These are phyloP conservation scores for Corapipo altera DNA, from an alignment of 2,113 vertebrate genomes.

Conservation along the genomic window DNA sequence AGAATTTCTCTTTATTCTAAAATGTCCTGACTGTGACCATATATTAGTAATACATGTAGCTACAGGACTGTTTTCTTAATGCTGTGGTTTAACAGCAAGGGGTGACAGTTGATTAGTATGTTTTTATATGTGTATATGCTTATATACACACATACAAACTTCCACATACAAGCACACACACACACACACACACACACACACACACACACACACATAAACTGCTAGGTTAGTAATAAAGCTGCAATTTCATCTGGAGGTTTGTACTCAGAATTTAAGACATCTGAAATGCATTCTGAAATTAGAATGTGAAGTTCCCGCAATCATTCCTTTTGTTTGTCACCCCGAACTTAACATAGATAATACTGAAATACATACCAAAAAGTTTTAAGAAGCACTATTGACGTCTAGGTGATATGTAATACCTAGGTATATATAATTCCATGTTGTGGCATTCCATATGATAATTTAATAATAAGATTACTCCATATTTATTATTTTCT, in stretches of 20 bases:
- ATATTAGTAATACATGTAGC: neutral
- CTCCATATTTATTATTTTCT: neutral
- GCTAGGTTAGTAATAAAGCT: neutral
- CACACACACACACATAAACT: neutral
- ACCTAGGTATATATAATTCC: neutral
- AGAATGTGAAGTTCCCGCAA: neutral
- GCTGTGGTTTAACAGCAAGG: neutral
- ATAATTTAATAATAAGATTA: slow-evolving; percentile 3
- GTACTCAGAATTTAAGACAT: slow-evolving; percentile 12
- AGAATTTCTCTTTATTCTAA: neutral
- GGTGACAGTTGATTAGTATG: neutral
- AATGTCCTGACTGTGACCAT: neutral
- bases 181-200: neutral
- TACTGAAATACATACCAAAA: slow-evolving; percentile 3
- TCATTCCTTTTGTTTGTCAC: neutral
- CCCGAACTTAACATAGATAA: neutral
- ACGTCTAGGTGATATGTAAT: neutral
- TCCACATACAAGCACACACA: neutral
- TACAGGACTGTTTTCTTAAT: neutral
- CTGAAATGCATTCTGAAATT: neutral
- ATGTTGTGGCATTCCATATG: neutral
- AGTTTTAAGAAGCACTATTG: neutral
- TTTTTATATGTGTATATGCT: neutral
- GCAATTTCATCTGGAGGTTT: slow-evolving; percentile 27
- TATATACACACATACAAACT: neutral